Evolutionary conservation across 2,113 vertebrate genomes (phyloP).

Genomic region (Pelvicachromis taeniatus): DNA sequence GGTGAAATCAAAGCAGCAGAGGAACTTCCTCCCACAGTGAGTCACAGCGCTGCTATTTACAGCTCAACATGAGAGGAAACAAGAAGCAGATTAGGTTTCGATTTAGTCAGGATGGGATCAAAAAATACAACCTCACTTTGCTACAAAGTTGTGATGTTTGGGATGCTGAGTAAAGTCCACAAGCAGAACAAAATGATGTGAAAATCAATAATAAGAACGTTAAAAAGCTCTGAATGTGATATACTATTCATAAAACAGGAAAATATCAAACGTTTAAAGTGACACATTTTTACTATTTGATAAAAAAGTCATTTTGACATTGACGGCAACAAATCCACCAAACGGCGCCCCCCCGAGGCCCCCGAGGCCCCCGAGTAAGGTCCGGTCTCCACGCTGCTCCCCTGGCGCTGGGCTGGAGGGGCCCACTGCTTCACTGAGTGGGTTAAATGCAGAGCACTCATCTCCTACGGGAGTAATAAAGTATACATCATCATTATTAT

Average conservation of each 20-base stretch:
- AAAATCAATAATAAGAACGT: background rate
- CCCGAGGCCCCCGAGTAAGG: no score
- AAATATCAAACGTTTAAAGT: background rate
- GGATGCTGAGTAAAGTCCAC: background rate
- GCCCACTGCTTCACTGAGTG: no score
- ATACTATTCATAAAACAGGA: background rate
- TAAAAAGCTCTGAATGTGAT: background rate
- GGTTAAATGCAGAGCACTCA: no score
- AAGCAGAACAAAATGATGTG: background rate
- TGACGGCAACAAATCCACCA: background rate
- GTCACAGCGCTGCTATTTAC: background rate
- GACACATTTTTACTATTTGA: background rate
- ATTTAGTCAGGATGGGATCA: background rate
- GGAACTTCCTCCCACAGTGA: background rate
- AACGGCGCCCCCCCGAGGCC: fast-evolving
- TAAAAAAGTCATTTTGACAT: background rate
- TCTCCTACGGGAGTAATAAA: no score
- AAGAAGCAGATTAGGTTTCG: background rate
- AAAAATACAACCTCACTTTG: background rate
- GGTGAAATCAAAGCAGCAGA: background rate
- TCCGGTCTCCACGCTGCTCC: no score
- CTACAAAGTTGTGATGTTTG: background rate
- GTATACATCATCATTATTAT: no score
- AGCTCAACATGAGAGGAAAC: background rate
- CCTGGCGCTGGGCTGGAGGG: no score